These are phyloP conservation scores for Hirtodrosophila histrioides DNA, from an alignment of 2,888 invertebrate species.

Conservation along the genomic window DNA sequence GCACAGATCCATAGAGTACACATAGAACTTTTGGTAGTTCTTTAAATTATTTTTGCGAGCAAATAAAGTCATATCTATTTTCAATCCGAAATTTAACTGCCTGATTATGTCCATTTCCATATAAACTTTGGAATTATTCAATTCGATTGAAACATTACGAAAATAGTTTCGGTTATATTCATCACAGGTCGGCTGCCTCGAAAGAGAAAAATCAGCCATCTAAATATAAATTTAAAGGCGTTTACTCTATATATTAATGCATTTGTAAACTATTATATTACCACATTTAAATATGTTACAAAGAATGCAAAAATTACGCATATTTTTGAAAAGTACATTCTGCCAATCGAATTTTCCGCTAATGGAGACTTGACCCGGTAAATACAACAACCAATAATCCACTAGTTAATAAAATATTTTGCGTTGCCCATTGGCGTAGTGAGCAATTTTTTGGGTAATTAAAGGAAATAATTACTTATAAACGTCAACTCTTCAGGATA, in stretches of 20 bases:
- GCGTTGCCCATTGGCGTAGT: neutral
- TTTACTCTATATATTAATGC: too few species aligned
- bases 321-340: constrained; percentile 3
- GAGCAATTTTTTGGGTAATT: constrained; percentile 8
- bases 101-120: constrained; percentile 25
- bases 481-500: too few species aligned
- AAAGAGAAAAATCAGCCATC: too few species aligned
- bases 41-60: constrained; percentile 13
- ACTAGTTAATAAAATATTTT: constrained; percentile 6
- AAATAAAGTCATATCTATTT: constrained; percentile 31
- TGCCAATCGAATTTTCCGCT: too few species aligned
- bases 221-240: too few species aligned
- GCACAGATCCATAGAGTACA: constrained; percentile 59
- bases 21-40: constrained; percentile 40
- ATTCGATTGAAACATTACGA: constrained; percentile 20
- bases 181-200: constrained; percentile 14
- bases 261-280: too few species aligned
- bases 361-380: neutral
- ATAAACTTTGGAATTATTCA: constrained; percentile 15
- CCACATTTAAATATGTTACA: constrained; percentile 1
- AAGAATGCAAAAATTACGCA: neutral
- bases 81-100: constrained; percentile 16
- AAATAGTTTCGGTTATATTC: constrained; percentile 41
- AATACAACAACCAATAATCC: neutral
- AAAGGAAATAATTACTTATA: constrained; percentile 53